Evolutionary conservation across 2,797 vertebrate species (phyloP), one percentile per base, ranked within the genome.

Genomic region (Takifugu ocellatus): DNA sequence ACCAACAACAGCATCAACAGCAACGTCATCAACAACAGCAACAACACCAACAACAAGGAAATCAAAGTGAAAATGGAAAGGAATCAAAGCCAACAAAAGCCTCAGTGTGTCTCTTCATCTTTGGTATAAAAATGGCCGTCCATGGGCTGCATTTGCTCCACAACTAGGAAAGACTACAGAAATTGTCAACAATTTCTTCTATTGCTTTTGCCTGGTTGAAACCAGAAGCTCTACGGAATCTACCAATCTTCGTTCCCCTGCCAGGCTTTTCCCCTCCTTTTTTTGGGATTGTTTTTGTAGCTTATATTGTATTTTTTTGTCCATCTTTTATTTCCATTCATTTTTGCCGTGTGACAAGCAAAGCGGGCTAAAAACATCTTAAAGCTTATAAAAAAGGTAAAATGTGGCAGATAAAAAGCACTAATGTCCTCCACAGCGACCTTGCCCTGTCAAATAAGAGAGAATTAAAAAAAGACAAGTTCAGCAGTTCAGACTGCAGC

Each of bases 111-210:
- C 91, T 94, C 93, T 94, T 96, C 92, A 94, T 98, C 96, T 98
- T 98, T 98, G 95, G 96, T 98, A 97, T 97, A 96, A 97, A 98
- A 96, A 95, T 94, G 94, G 94, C 95, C 94, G 90, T 94, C 94
- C 92, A 89, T 90, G 92, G 94, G 94, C 94, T 96, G 94, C 94
- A 94, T 96, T 94, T 94, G 92, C 94, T 94, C 88, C 93, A 96
- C 94, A 91, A 96, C 95, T 95, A 95, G 90, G 93, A 96, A 97
- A 95, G 90, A 96, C 95, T 95, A 96, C 94, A 96, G 95, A 95
- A 97, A 96, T 97, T 97, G 95, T 96, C 95, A 96, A 96, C 95
- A 96, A 97, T 95, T 97, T 96, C 95, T 93, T 95, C 95, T 96
- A 97, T 97, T 96, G 95, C 95, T 96, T 97, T 94, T 93, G 90